These are phyloP conservation scores for Hylaea fasciaria DNA, from an alignment of 2,888 invertebrate species.

Conservation along the genomic window DNA sequence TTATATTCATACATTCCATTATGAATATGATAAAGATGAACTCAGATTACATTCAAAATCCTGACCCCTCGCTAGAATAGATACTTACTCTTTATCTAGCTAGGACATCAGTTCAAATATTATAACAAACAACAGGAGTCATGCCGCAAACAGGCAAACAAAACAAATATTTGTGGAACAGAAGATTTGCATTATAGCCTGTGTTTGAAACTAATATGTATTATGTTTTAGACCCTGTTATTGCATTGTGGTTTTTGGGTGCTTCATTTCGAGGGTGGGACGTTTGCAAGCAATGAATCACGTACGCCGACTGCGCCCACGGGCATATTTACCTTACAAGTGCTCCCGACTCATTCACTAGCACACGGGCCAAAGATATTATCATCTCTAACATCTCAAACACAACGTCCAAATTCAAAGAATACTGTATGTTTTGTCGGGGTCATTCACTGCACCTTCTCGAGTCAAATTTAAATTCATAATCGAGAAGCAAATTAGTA, in stretches of 20 bases:
- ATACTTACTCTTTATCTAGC: not conserved
- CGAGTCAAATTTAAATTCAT: conserved; percentile 47
- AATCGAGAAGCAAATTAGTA: conserved; percentile 46
- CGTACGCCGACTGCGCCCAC: conserved; percentile 68
- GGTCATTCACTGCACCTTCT: conserved; percentile 69
- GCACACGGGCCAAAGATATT: conserved; percentile 35
- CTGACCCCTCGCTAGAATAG: not conserved
- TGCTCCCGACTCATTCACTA: conserved; percentile 47
- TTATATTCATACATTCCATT: not conserved
- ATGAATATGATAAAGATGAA: not conserved
- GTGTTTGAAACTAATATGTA: not conserved
- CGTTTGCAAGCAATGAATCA: conserved; percentile 73
- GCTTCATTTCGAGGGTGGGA: conserved; percentile 52
- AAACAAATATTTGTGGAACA: conserved; percentile 12
- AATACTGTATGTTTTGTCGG: conserved; percentile 48
- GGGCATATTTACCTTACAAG: conserved; percentile 69
- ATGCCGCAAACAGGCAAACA: conserved; percentile 10
- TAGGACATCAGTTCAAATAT: conserved; percentile 8
- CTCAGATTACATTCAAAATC: not conserved
- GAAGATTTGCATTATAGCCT: conserved; percentile 4
- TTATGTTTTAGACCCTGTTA: conserved; percentile 9
- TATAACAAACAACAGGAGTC: conserved; percentile 3
- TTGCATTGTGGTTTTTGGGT: conserved; percentile 3
- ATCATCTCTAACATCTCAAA: conserved; percentile 50
- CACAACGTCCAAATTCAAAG: conserved; percentile 51